Conservation (phyloP, 2,888 invertebrate species). For the Drosophila percnosoma region DNA sequence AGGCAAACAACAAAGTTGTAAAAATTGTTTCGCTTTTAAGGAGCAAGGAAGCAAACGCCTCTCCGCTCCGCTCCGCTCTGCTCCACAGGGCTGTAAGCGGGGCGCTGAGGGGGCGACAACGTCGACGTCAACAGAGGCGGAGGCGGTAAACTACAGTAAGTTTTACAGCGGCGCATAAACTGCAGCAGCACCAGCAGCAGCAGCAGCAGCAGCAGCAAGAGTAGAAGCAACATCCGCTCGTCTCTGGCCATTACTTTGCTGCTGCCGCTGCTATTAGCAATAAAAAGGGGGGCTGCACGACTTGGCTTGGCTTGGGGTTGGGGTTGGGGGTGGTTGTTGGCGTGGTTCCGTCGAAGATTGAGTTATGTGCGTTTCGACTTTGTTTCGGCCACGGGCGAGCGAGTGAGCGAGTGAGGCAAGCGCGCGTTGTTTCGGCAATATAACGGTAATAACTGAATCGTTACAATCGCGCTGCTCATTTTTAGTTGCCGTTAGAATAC, state of each 20-base stretch:
- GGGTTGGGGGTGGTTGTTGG: conserved; percentile 22
- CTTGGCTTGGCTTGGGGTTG: not conserved
- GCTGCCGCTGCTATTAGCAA: conserved; percentile 67
- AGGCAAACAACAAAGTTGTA: conserved; percentile 83
- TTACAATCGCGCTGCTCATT: conserved; percentile 72
- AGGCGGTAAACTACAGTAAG: conserved; percentile 76
- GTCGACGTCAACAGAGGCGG: conserved; percentile 3
- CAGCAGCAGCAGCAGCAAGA: conserved; percentile 23
- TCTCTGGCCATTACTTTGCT: conserved; percentile 25
- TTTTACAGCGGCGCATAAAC: conserved; percentile 77
- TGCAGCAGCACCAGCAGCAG: conserved; percentile 54
- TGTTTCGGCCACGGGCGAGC: conserved; percentile 66
- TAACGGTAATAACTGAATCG: conserved; percentile 83
- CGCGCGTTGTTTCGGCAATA: conserved; percentile 80
- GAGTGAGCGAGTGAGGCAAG: conserved; percentile 25
- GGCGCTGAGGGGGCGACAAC: not conserved
- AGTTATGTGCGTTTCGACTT: conserved; percentile 82
- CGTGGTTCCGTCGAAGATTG: conserved; percentile 79
- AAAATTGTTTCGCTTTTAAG: conserved; percentile 82
- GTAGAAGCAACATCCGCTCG: conserved; percentile 21
- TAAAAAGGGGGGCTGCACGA: conserved; percentile 59
- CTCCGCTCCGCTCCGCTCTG: not conserved
- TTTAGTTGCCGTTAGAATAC: conserved; percentile 78
- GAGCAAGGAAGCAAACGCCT: conserved; percentile 9
- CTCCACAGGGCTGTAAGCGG: not conserved